Base-by-base conservation (phyloP, 37 sponge, comb jelly and placozoan genomes). In the Geodia barretti region DNA sequence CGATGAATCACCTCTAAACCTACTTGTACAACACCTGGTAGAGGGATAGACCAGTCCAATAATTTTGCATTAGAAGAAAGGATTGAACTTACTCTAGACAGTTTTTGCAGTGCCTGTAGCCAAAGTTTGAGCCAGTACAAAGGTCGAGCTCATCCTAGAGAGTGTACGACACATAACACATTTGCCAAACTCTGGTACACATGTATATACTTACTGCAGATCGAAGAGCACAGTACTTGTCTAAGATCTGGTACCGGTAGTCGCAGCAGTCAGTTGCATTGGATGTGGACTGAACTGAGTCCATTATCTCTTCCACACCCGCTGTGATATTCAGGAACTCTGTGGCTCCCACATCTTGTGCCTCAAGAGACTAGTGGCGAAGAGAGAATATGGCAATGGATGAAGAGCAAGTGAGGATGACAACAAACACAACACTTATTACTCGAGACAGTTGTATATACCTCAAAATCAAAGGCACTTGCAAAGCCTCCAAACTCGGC, bases 161-260 rank as follows among this genome's bases (percentile, higher is more conserved):
- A n/a, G n/a, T n/a, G n/a, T n/a, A n/a, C n/a, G n/a, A n/a, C n/a
- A n/a, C n/a, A n/a, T n/a, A n/a, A n/a, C n/a, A n/a, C n/a, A n/a
- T n/a, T n/a, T n/a, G n/a, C n/a, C n/a, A n/a, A n/a, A n/a, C n/a
- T n/a, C n/a, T n/a, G n/a, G n/a, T n/a, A n/a, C n/a, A n/a, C n/a
- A n/a, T n/a, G n/a, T n/a, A n/a, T n/a, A n/a, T 32, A 84, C 85
- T 71, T 54, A 86, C 87, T 33, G 62, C 35, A 28, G 24, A 42
- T 59, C 60, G 30, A 0, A 79, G 64, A 29, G 94, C 94, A 83
- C 94, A 93, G 80, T 59, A 93, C 66, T 86, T 54, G 77, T 93
- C 90, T 39, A 93, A 65, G 1, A 93, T 67, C 68, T 93, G 94
- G 74, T 83, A 58, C 5, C 73, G 59, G 76, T 86, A 91, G 39